A percentile compares a stretch with the other conserved stretches of the same genome.
Evolutionary conservation across 2,113 vertebrate genomes (phyloP).

Genomic region (Lethenteron camtschaticum): DNA sequence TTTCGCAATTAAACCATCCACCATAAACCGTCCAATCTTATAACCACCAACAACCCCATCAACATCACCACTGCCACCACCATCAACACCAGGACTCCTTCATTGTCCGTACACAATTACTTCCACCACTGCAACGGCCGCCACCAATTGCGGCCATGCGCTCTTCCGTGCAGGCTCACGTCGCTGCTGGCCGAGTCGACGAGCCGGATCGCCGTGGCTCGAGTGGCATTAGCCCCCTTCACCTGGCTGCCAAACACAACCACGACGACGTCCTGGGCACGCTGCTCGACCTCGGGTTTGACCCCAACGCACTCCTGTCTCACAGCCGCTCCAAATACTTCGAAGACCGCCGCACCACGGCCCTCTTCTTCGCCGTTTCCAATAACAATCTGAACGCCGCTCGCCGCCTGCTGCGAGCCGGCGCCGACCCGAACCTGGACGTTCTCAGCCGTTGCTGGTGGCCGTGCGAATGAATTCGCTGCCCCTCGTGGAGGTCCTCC

Average conservation of each 20-base stretch:
- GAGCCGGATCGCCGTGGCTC: slow-evolving; percentile 36
- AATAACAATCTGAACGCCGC: slow-evolving; percentile 49
- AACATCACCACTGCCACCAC: too few species aligned
- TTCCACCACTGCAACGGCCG: too few species aligned
- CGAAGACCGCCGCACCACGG: slow-evolving; percentile 53
- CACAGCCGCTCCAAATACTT: slow-evolving; percentile 39
- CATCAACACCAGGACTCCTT: too few species aligned
- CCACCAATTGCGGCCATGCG: not conserved
- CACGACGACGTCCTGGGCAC: slow-evolving; percentile 38
- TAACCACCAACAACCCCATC: too few species aligned
- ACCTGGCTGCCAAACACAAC: slow-evolving; percentile 62
- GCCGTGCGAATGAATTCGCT: slow-evolving; percentile 32
- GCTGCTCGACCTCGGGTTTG: slow-evolving; percentile 46
- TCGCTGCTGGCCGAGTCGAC: slow-evolving; percentile 51
- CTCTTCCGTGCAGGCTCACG: slow-evolving; percentile 32
- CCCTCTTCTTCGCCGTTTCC: slow-evolving; percentile 51
- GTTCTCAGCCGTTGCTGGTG: slow-evolving; percentile 59
- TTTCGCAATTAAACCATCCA: too few species aligned
- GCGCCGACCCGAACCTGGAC: slow-evolving; percentile 62
- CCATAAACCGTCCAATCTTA: too few species aligned
- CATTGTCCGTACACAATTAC: too few species aligned
- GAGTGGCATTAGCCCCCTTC: slow-evolving; percentile 70
- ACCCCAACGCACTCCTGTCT: slow-evolving; percentile 51
- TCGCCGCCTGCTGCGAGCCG: slow-evolving; percentile 38
- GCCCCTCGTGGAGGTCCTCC: slow-evolving; percentile 33